Evolutionary conservation across 2,113 vertebrate species (phyloP).

Genomic region (Xerus inauris): DNA sequence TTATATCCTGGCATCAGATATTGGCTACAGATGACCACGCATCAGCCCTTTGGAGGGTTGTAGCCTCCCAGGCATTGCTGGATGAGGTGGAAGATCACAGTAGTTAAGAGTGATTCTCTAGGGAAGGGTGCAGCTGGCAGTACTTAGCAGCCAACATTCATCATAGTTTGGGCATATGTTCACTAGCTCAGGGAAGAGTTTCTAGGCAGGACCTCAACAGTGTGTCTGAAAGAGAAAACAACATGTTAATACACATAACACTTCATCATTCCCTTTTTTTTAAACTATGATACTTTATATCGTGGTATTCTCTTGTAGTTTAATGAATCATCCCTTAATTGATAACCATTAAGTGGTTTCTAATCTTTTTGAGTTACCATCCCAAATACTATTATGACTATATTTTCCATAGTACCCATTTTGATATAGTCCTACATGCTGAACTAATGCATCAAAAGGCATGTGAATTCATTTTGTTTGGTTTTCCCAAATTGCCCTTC

Average conservation of each 20-base stretch:
- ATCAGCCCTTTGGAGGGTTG: neutral
- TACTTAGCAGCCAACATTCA: neutral
- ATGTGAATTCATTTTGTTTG: neutral
- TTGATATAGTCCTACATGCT: neutral
- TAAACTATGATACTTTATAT: neutral
- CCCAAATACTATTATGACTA: neutral
- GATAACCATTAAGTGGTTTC: neutral
- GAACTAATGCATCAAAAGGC: constrained; percentile 1
- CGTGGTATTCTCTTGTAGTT: neutral
- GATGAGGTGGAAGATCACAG: neutral
- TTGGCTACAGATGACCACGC: neutral
- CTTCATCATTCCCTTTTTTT: neutral
- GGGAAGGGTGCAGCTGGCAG: neutral
- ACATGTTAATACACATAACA: neutral
- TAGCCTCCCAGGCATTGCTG: neutral
- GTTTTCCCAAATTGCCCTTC: neutral
- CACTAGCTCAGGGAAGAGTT: neutral
- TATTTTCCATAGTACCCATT: neutral
- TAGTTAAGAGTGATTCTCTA: neutral
- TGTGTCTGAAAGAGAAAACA: neutral
- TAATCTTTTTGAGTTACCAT: neutral
- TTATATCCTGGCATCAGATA: neutral
- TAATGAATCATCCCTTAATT: neutral
- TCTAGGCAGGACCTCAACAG: neutral
- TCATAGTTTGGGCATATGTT: neutral